A percentile compares a stretch with the other conserved stretches of the same genome.
Evolutionary conservation across 2,888 invertebrate genomes (phyloP).

Genomic region (Megamerina dolium): DNA sequence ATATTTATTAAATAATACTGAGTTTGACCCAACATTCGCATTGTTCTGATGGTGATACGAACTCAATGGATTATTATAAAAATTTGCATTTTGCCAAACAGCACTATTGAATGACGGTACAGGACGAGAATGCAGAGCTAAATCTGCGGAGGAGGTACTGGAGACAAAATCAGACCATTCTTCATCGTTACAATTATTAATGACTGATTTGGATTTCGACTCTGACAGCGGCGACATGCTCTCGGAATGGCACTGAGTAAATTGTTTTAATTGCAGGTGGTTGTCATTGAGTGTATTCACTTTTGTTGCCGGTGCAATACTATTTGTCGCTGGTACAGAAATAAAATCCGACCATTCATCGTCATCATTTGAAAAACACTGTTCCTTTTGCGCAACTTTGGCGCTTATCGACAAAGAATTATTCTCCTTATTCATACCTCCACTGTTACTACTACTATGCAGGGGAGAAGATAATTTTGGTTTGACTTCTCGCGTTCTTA

Average conservation of each 20-base stretch:
- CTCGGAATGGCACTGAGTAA: conserved; percentile 5
- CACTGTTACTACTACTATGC: neutral
- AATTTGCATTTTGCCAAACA: conserved; percentile 46
- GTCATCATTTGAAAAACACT: conserved; percentile 36
- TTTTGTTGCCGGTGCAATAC: conserved; percentile 1
- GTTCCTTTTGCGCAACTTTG: conserved; percentile 27
- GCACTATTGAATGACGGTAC: conserved; percentile 43
- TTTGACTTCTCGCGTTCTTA: conserved; percentile 9
- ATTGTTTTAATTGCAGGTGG: conserved; percentile 10
- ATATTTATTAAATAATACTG: conserved; percentile 10
- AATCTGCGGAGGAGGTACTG: conserved; percentile 44
- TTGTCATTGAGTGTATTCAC: conserved; percentile 6
- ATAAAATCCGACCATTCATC: conserved; percentile 57
- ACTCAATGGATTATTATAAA: conserved; percentile 44
- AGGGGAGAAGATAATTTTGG: neutral
- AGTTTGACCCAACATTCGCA: conserved; percentile 32
- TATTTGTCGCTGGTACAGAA: conserved; percentile 37
- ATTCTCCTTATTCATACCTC: conserved; percentile 4
- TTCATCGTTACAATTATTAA: conserved; percentile 41
- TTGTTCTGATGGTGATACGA: conserved; percentile 39
- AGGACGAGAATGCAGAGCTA: conserved; percentile 8
- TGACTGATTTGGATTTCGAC: conserved; percentile 5
- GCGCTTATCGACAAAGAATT: conserved; percentile 38
- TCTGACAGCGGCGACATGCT: conserved; percentile 10
- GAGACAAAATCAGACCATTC: conserved; percentile 57